Base-by-base conservation (phyloP, 30 jellyfish, hydroid and myxozoan genomes). In the Rhopilema esculentum region DNA sequence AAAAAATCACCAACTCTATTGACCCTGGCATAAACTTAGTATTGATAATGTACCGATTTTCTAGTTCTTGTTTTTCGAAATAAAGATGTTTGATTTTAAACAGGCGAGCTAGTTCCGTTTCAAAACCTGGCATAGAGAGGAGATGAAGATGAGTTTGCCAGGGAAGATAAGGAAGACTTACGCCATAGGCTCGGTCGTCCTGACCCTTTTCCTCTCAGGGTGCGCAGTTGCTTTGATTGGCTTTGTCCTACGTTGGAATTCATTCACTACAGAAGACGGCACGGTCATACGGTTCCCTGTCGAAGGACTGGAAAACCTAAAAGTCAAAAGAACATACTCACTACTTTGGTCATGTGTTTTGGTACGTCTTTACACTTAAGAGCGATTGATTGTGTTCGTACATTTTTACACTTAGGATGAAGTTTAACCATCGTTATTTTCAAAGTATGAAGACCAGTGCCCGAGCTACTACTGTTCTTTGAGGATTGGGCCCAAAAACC, bases 271-370 rank as follows among this genome's bases (percentile, higher is more conserved):
- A 48, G 70, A 83, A 0, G 87, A 84, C 72, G 79, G 82, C 22
- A 66, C 40, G 2, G 51, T 53, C 28, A 29, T 69, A 27, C 75
- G 84, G 31, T 50, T 84, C 32, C 80, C 84, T 27, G 81, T 69
- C 49, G 87, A 73, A 27, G 80, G 65, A 0, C 74, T 50, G 48
- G 23, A 72, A 16, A 78, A 53, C 23, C 26, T 84, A 0, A 33
- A 66, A 6, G 93, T 72, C 51, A 73, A 73, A 30, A 52, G 64
- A 32, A 72, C 93, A 0, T 50, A 79, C 32, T 63, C 93, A 1
- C 82, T 84, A 30, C 77, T 84, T 0, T 84, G 93, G 93, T 51
- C 93, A 21, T 51, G 93, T 32, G 65, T 84, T 19, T 63, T 84
- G 93, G 93, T 84, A 27, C 71, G 93, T 20, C 8, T 48, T 15